Conservation (phyloP, 2,797 vertebrate genomes). For the Perdix hodgsoniae region DNA sequence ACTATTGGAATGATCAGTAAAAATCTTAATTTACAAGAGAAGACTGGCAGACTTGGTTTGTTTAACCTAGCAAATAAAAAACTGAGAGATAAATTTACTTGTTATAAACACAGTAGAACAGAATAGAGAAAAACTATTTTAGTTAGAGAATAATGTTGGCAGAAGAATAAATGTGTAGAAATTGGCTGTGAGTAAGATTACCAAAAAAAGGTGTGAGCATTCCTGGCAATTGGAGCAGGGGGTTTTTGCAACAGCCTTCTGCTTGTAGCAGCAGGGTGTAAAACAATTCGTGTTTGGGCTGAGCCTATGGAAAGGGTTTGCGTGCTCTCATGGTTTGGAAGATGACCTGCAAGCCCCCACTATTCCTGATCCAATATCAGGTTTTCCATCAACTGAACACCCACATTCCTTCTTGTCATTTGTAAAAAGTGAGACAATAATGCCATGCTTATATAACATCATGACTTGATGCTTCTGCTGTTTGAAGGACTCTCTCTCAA, state of each 20-base stretch:
- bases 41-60: not conserved
- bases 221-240: not conserved
- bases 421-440: not conserved
- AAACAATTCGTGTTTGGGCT: not conserved
- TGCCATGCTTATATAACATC: not conserved
- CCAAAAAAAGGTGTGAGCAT: not conserved
- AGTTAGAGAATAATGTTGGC: not conserved
- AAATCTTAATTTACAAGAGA: not conserved
- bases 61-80: slow-evolving; percentile 5
- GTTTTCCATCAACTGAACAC: not conserved
- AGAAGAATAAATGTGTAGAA: not conserved
- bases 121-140: not conserved
- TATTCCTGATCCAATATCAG: not conserved
- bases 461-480: not conserved
- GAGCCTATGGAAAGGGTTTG: not conserved
- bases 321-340: not conserved
- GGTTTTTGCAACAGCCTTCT: not conserved
- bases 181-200: not conserved
- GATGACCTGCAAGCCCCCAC: not conserved
- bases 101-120: not conserved
- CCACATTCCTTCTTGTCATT: not conserved
- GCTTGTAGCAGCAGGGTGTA: not conserved
- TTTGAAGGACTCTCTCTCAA: not conserved
- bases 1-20: not conserved
- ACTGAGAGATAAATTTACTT: not conserved